Evolutionary conservation across 2,888 invertebrate genomes (phyloP), one percentile per base, ranked within the genome.

Genomic region (Frankliniella intonsa): DNA sequence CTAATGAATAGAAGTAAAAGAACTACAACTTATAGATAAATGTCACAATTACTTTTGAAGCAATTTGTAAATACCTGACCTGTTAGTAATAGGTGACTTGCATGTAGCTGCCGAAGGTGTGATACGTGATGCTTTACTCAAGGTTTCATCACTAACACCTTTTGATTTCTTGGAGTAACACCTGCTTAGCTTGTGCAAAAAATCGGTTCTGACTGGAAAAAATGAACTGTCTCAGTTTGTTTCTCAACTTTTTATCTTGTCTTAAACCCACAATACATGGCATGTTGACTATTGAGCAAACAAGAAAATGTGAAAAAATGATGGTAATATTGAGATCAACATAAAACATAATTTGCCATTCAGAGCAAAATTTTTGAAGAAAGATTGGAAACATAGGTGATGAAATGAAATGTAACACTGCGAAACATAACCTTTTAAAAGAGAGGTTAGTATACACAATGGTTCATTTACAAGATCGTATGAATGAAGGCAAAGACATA

Each of bases 151-250:
- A n/a, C 25, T 76, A 12, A 3, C 22, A 69, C 22, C 11, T 69
- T 9, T 76, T 2, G 69, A 12, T 76, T 76, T 76, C 25, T 76
- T 76, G 2, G 69, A 22, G 22, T 76, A 76, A 9, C n/a, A 76
- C 1, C 69, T 22, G 25, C 69, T 76, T 9, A 76, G 25, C 25
- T 76, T 76, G 12, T 22, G 12, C 22, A 76, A 25, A 12, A 12
- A n/a, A 76, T 76, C 69, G 22, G 69, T n/a, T 76, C 69, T n/a
- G 25, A 76, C 69, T 76, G 25, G 9, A 76, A 55, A 55, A 55
- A 55, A 55, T 11, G 14, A 55, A 38, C 38, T n/a, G n/a, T n/a
- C n/a, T 38, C 38, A 38, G 38, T 38, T 38, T 38, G 38, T 38
- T 38, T 38, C 38, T 3, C 5, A 38, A 38, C 38, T 38, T 38